A percentile compares a stretch with the other conserved stretches of the same genome.
Conservation (phyloP, 1,140 invertebrate species). For the Liolophura sinensis region DNA sequence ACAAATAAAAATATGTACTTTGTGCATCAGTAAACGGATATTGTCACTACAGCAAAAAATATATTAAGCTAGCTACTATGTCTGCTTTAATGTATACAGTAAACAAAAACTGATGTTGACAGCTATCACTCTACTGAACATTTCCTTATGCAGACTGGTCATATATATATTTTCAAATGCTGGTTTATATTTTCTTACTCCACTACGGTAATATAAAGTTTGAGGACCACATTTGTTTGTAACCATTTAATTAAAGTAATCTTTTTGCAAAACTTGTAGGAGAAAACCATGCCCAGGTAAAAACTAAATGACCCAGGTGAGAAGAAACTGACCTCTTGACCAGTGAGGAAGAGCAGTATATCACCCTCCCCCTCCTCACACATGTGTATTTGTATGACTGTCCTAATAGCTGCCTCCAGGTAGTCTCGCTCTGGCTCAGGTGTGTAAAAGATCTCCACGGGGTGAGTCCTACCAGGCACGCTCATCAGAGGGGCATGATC, state of each 20-base stretch:
- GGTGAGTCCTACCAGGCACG: constrained; percentile 94
- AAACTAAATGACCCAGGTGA: constrained; percentile 2
- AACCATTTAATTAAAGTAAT: too few species aligned
- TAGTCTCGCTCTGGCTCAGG: constrained; percentile 98
- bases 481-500: constrained; percentile 98
- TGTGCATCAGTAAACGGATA: not conserved
- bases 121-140: too few species aligned
- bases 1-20: not conserved
- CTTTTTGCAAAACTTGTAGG: not conserved
- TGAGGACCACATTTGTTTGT: too few species aligned
- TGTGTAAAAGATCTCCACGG: constrained; percentile 99
- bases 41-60: not conserved
- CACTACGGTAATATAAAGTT: too few species aligned
- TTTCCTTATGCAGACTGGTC: too few species aligned
- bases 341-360: constrained; percentile 94
- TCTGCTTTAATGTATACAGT: too few species aligned
- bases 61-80: too few species aligned
- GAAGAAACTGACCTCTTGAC: constrained; percentile 67
- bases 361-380: constrained; percentile 95
- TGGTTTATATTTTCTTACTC: too few species aligned
- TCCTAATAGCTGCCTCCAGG: constrained; percentile 96
- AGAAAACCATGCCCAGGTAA: not conserved
- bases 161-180: too few species aligned
- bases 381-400: constrained; percentile 99
- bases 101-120: too few species aligned